Conservation (phyloP, 2,888 invertebrate species). For the Pogonocherus hispidulus region DNA sequence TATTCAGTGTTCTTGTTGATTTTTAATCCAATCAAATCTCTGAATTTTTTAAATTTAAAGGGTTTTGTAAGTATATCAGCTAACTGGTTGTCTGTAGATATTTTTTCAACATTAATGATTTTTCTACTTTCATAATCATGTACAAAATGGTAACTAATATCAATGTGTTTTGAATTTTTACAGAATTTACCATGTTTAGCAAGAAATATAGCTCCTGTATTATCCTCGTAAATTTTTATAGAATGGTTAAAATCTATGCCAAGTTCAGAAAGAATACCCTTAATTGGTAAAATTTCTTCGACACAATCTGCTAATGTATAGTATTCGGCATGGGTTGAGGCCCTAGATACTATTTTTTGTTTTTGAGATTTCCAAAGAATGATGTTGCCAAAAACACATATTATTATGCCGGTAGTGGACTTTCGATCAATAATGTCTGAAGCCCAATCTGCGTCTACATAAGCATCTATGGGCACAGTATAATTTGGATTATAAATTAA, state of each 20-base stretch:
- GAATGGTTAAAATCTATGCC: no score
- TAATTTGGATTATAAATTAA: no score
- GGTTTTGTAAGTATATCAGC: neutral
- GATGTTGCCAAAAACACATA: neutral
- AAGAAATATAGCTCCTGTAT: neutral
- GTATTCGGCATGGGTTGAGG: neutral
- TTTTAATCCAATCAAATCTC: no score
- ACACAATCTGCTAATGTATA: neutral
- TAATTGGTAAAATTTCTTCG: neutral
- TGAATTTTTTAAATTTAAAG: neutral
- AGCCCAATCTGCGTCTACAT: no score
- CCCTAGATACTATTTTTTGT: neutral
- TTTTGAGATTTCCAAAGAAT: slow-evolving; percentile 1
- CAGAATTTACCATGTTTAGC: neutral
- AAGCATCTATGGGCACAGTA: no score
- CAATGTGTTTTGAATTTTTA: neutral
- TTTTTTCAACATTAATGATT: neutral
- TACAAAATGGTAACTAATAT: neutral
- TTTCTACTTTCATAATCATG: neutral
- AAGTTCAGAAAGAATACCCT: neutral
- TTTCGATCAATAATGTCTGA: no score
- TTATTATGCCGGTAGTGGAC: no score
- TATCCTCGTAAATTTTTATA: neutral
- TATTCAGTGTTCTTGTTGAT: no score
- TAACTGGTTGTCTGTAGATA: neutral